phyloP scores from a whole-genome alignment of 2,113 vertebrate species.

The Xiphorhynchus elegans region DNA sequence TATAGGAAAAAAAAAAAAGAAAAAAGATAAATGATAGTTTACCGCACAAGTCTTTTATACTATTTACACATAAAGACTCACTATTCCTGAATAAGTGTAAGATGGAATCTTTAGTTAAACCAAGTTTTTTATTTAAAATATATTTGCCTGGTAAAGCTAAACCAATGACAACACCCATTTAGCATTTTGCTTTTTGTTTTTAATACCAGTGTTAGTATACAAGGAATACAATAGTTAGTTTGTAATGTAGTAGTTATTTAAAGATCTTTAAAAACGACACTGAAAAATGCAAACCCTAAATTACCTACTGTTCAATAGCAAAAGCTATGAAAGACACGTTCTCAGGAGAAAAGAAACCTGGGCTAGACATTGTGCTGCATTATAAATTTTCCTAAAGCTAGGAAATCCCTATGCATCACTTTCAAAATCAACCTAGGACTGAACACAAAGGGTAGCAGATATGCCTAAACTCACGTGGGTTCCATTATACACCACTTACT shows the following conservation, averaged over 20 bases:
- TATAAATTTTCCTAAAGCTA: background rate
- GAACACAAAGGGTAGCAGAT: background rate
- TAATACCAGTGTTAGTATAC: background rate
- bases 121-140: background rate
- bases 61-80: slow-evolving; percentile 19
- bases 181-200: background rate
- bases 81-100: background rate
- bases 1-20: background rate
- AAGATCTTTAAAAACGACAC: background rate
- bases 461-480: background rate
- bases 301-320: background rate
- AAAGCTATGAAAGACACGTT: background rate
- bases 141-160: background rate
- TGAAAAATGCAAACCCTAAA: background rate
- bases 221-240: background rate
- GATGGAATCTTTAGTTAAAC: background rate
- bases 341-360: background rate
- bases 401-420: background rate
- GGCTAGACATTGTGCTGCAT: background rate
- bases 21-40: slow-evolving; percentile 25
- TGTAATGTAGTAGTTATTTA: background rate
- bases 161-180: background rate
- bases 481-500: slow-evolving; percentile 36
- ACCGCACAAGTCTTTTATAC: slow-evolving; percentile 21
- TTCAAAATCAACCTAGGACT: background rate